A percentile compares a stretch with the other conserved stretches of the same genome.
Conservation (phyloP, 2,113 vertebrate species). For the Ascaphus truei region DNA sequence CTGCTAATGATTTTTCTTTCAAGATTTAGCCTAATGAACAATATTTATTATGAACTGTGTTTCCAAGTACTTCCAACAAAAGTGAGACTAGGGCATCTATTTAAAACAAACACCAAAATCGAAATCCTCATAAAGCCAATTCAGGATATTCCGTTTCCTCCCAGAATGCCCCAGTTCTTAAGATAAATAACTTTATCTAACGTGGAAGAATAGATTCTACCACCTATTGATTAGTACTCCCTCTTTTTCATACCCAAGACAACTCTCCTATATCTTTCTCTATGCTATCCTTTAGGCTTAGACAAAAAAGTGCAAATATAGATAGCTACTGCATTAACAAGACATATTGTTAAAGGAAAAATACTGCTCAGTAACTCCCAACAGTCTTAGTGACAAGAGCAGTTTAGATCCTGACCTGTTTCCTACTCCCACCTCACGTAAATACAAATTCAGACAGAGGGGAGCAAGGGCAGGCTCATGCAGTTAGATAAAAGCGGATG, state of each 20-base stretch:
- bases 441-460: constrained; percentile 27
- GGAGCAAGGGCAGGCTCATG: constrained; percentile 7
- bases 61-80: too few species aligned
- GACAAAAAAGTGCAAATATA: constrained; percentile 9
- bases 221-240: neutral
- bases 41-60: too few species aligned
- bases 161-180: too few species aligned
- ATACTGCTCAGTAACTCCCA: neutral
- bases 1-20: too few species aligned
- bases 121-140: too few species aligned
- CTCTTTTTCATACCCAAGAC: neutral
- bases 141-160: too few species aligned
- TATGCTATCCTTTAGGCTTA: neutral
- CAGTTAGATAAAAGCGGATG: constrained; percentile 26
- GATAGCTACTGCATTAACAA: constrained; percentile 14
- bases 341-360: constrained; percentile 29
- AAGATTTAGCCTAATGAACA: too few species aligned
- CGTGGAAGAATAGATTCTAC: too few species aligned
- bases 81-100: too few species aligned
- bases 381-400: constrained; percentile 32
- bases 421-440: constrained; percentile 12
- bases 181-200: too few species aligned
- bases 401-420: constrained; percentile 19
- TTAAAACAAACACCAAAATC: too few species aligned
- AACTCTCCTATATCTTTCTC: neutral